Conservation (phyloP, 2,888 invertebrate genomes). For the Coleophora deauratella region DNA sequence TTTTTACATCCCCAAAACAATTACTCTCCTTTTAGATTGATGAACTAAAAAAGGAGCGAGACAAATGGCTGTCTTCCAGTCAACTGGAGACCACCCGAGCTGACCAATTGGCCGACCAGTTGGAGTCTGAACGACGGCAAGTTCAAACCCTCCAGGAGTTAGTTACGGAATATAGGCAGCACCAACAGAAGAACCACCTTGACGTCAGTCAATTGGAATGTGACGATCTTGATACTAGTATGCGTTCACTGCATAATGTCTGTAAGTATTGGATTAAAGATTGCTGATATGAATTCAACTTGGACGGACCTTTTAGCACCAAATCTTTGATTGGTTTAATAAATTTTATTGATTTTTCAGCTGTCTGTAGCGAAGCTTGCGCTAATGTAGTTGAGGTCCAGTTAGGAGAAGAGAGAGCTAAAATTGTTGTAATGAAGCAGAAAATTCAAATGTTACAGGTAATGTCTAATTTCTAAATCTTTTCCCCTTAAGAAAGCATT, state of each 20-base stretch:
- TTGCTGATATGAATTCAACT: neutral
- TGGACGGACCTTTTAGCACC: neutral
- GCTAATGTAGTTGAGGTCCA: constrained; percentile 63
- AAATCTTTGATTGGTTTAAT: too few species aligned
- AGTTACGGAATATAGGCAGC: constrained; percentile 45
- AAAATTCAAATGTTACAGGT: constrained; percentile 53
- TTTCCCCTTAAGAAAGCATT: neutral
- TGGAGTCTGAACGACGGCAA: constrained; percentile 40
- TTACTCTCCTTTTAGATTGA: constrained; percentile 49
- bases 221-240: constrained; percentile 52
- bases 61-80: constrained; percentile 42
- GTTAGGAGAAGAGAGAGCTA: constrained; percentile 55
- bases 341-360: constrained; percentile 25
- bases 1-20: too few species aligned
- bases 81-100: constrained; percentile 41
- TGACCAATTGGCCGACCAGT: constrained; percentile 36
- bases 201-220: constrained; percentile 55
- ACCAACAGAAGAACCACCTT: constrained; percentile 42
- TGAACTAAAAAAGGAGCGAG: constrained; percentile 53
- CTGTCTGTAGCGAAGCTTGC: constrained; percentile 56
- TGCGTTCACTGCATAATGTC: constrained; percentile 42
- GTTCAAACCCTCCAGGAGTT: constrained; percentile 41
- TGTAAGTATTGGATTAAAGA: constrained; percentile 41
- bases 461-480: constrained; percentile 4
- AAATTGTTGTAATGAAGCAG: constrained; percentile 42